A percentile compares a stretch with the other conserved stretches of the same genome.
Evolutionary conservation across 2,888 invertebrate species (phyloP).

Genomic region (Drosophila seclusa): DNA sequence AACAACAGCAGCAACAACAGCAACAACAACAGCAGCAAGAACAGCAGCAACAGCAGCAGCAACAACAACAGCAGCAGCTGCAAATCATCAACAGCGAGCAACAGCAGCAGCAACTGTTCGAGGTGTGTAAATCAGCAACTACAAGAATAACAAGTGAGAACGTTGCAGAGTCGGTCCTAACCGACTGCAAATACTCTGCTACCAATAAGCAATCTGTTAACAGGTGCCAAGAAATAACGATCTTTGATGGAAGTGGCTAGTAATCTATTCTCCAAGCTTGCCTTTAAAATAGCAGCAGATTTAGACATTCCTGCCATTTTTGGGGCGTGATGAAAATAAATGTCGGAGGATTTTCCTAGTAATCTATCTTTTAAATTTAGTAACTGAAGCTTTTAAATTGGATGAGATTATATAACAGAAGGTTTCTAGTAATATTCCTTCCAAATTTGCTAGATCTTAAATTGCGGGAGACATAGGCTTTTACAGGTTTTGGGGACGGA

Average conservation of each 20-base stretch:
- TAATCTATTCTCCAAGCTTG: background rate
- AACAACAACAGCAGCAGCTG: constrained; percentile 71
- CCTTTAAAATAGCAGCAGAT: background rate
- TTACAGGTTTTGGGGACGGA: background rate
- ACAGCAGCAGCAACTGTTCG: constrained; percentile 79
- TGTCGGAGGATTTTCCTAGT: background rate
- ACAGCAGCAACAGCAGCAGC: constrained; percentile 60
- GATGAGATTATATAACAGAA: background rate
- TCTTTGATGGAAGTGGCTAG: background rate
- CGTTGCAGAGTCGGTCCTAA: background rate
- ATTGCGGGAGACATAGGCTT: too few relatives aligned
- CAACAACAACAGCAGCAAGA: constrained; percentile 39
- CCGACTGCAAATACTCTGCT: background rate
- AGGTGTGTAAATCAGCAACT: constrained; percentile 55
- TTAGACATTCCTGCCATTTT: background rate
- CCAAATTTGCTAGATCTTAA: background rate
- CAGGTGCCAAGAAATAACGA: background rate
- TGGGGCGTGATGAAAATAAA: background rate
- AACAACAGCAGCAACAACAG: constrained; percentile 71
- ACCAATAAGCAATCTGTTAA: background rate
- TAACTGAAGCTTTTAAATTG: background rate
- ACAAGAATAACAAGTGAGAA: background rate
- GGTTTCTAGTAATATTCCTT: background rate
- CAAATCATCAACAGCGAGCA: constrained; percentile 79
- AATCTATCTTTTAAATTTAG: background rate